A percentile compares a stretch with the other conserved stretches of the same genome.
These are phyloP conservation scores for Caenorhabditis angaria DNA, from an alignment of 2,888 invertebrate species.

Conservation along the genomic window DNA sequence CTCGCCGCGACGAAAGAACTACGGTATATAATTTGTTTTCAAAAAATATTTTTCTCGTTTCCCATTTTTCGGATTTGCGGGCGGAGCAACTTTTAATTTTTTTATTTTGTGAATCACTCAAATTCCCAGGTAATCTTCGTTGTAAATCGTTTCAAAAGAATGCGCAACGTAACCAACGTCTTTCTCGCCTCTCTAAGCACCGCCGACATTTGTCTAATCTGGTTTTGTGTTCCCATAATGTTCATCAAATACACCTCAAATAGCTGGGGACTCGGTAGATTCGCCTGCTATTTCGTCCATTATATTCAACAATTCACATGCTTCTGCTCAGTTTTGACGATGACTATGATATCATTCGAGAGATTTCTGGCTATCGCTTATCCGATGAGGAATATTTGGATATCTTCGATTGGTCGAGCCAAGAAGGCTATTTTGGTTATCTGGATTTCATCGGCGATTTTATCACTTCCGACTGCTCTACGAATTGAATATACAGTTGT, in stretches of 20 bases:
- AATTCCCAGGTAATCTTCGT: conserved; percentile 62
- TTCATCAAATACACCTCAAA: conserved; percentile 76
- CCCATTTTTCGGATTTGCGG: too few relatives aligned
- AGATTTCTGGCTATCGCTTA: conserved; percentile 81
- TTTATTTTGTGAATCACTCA: too few relatives aligned
- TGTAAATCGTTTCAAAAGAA: conserved; percentile 62
- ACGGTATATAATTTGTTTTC: too few relatives aligned
- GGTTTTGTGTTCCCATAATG: conserved; percentile 80
- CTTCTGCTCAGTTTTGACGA: conserved; percentile 80
- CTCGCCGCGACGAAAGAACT: too few relatives aligned
- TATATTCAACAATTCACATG: conserved; percentile 81
- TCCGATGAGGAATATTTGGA: conserved; percentile 80
- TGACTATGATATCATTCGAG: conserved; percentile 81
- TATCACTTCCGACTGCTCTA: conserved; percentile 78
- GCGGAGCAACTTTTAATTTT: not conserved
- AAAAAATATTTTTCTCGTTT: too few relatives aligned
- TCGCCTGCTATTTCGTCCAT: conserved; percentile 80
- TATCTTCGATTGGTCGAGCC: conserved; percentile 80
- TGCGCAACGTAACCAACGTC: conserved; percentile 78
- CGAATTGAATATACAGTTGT: conserved; percentile 75
- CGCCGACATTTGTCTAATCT: conserved; percentile 80
- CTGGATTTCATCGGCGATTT: conserved; percentile 78
- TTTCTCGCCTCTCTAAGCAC: conserved; percentile 80
- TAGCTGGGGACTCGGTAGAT: conserved; percentile 79
- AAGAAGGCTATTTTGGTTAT: conserved; percentile 76